A percentile compares a stretch with the other conserved stretches of the same genome.
Conservation (phyloP, 2,113 vertebrate genomes). For the Corythaeola cristata region DNA sequence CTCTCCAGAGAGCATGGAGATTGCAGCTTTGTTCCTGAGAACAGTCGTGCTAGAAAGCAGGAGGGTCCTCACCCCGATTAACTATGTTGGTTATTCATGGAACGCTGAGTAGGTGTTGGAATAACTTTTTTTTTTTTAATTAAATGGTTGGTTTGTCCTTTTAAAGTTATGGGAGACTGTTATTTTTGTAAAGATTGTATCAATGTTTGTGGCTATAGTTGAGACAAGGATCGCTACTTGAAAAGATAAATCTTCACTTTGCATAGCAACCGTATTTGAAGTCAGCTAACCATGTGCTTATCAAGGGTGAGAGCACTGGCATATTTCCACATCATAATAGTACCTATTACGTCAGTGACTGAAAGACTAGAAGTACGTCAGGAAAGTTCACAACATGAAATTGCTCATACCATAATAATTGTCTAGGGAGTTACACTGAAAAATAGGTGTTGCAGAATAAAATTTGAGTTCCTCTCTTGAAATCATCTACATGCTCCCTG, state of each 20-base stretch:
- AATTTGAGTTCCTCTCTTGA: neutral
- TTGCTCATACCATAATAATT: neutral
- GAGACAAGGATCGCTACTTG: neutral
- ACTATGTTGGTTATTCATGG: neutral
- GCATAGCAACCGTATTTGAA: neutral
- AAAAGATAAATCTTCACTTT: neutral
- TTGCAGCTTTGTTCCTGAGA: neutral
- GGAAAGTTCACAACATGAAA: neutral
- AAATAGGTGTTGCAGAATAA: neutral
- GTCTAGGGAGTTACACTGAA: neutral
- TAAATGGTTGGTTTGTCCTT: neutral
- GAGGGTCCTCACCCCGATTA: neutral
- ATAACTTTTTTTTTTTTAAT: neutral
- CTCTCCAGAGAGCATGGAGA: neutral
- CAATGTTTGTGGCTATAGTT: neutral
- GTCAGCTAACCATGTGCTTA: neutral
- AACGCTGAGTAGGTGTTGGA: neutral
- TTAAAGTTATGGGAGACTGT: neutral
- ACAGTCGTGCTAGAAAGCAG: neutral
- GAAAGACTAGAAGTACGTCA: neutral
- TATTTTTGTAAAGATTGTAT: neutral
- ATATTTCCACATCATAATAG: neutral
- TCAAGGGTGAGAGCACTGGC: neutral
- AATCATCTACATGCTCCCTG: rapidly evolving
- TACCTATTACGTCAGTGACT: neutral